These are phyloP conservation scores for Tenrec ecaudatus DNA, from an alignment of 2,113 vertebrate genomes.

Conservation along the genomic window DNA sequence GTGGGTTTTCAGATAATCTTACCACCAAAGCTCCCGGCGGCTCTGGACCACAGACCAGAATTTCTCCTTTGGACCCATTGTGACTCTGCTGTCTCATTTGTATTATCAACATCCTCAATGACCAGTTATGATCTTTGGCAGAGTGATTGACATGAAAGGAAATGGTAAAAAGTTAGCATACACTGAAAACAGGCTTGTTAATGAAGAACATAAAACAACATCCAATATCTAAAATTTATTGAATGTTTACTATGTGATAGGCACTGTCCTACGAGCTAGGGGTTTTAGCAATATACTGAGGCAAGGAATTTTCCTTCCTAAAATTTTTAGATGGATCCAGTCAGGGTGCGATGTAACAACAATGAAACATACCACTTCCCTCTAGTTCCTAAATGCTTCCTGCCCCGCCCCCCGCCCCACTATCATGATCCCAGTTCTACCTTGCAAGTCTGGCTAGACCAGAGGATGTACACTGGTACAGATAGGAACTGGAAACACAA, in stretches of 20 bases:
- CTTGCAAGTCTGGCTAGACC: no score
- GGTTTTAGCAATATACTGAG: not conserved
- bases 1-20: not conserved
- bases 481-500: no score
- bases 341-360: no score
- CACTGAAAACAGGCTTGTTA: not conserved
- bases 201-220: not conserved
- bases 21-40: not conserved
- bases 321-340: constrained; percentile 54
- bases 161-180: constrained; percentile 9
- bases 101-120: not conserved
- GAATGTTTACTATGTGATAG: not conserved
- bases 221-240: not conserved
- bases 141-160: not conserved
- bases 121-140: constrained; percentile 5
- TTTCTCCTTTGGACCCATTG: not conserved
- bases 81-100: constrained; percentile 48
- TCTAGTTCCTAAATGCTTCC: no score
- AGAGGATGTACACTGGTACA: no score
- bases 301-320: not conserved
- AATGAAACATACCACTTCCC: no score
- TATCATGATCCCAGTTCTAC: no score
- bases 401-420: no score
- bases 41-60: not conserved
- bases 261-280: not conserved